phyloP scores from a whole-genome alignment of 2,113 vertebrate species.

The Melospiza melodia region DNA sequence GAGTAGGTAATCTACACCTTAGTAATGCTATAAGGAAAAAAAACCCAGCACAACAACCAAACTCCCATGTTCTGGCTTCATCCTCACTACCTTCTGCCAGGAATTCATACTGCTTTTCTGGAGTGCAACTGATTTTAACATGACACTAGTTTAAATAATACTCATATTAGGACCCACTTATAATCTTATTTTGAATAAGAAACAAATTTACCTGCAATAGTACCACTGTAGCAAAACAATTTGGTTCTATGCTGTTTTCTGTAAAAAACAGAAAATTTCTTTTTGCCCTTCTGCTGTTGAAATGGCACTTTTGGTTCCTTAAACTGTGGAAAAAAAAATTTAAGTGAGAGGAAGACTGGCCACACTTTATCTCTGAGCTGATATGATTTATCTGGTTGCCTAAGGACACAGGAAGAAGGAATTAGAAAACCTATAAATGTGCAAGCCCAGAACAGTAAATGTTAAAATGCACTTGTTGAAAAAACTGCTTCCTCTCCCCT shows the following conservation, averaged over 20 bases:
- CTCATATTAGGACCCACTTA: background rate
- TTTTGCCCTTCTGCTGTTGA: conserved; percentile 20
- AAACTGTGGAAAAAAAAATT: background rate
- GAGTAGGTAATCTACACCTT: background rate
- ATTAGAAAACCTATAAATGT: background rate
- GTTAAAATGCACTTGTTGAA: conserved; percentile 23
- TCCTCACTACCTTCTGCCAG: background rate
- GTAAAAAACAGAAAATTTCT: background rate
- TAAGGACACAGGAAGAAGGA: background rate
- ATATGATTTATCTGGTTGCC: background rate
- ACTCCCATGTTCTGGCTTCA: background rate
- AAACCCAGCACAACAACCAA: background rate
- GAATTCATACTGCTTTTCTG: background rate
- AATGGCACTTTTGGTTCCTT: conserved; percentile 38
- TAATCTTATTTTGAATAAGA: background rate
- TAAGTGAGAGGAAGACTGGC: background rate
- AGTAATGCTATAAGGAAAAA: background rate
- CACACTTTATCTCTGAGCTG: background rate
- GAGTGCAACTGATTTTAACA: background rate
- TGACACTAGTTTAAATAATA: background rate
- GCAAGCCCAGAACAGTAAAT: background rate
- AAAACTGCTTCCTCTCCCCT: background rate
- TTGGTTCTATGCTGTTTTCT: background rate
- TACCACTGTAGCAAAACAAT: background rate
- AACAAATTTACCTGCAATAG: background rate